Conservation (phyloP, 2,113 vertebrate species). For the Prochilodus magdalenae region DNA sequence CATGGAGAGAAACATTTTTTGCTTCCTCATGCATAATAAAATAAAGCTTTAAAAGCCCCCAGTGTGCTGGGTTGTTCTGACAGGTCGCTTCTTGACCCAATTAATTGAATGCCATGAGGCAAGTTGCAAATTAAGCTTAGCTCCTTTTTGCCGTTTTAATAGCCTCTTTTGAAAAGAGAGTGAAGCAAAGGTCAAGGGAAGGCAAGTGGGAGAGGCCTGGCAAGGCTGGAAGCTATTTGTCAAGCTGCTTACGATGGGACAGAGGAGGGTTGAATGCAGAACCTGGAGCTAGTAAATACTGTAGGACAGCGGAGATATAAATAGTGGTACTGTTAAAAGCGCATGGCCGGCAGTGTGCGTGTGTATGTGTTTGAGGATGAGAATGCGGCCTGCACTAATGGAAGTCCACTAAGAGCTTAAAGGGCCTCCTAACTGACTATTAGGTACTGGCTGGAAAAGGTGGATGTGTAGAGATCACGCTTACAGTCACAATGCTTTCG, state of each 20-base stretch:
- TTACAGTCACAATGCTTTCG: background rate
- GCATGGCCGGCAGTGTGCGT: background rate
- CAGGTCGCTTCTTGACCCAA: constrained; percentile 13
- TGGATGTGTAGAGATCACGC: background rate
- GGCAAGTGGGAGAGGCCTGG: background rate
- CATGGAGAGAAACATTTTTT: background rate
- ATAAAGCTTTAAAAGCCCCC: constrained; percentile 7
- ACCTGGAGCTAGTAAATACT: constrained; percentile 19
- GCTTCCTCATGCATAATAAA: constrained; percentile 10
- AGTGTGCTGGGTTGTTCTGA: background rate
- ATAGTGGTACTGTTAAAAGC: constrained; percentile 7
- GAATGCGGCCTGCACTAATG: constrained; percentile 16
- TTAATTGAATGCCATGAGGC: constrained; percentile 41
- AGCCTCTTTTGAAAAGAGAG: constrained; percentile 15
- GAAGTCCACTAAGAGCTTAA: constrained; percentile 6
- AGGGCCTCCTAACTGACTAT: constrained; percentile 2
- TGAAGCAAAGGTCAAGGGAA: constrained; percentile 36
- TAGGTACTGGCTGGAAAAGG: background rate
- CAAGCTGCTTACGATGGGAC: background rate
- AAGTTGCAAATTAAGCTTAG: constrained; percentile 38
- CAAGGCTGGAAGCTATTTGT: constrained; percentile 35
- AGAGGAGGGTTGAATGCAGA: background rate
- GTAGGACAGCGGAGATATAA: background rate
- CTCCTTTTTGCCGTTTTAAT: constrained; percentile 35
- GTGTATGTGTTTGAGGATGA: background rate